A percentile compares a stretch with the other conserved stretches of the same genome.
phyloP scores from a whole-genome alignment of 1,140 invertebrate genomes.

The Anastatus disparis region DNA sequence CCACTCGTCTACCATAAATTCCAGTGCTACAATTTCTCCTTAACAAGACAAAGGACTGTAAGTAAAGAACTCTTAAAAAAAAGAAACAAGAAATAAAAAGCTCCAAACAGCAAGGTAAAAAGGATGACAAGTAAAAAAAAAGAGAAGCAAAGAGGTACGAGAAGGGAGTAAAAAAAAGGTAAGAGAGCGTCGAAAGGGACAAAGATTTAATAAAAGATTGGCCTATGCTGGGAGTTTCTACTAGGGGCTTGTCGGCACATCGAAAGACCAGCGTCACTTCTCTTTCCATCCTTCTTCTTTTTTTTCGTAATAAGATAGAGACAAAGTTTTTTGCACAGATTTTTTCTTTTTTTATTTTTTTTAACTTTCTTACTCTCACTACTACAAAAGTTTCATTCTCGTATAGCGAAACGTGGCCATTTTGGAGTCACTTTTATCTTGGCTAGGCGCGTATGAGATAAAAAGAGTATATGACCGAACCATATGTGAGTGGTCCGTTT shows the following conservation, averaged over 20 bases:
- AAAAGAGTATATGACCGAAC: not conserved
- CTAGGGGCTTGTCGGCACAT: not conserved
- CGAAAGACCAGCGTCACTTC: conserved; percentile 1
- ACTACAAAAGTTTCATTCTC: not conserved
- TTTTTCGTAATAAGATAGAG: conserved; percentile 22
- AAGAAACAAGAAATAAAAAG: not conserved
- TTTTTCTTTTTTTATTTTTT: not conserved
- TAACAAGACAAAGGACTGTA: no score
- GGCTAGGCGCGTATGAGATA: not conserved
- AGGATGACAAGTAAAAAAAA: not conserved
- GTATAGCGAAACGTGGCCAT: not conserved
- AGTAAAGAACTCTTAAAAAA: no score
- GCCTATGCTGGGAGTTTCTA: conserved; percentile 14
- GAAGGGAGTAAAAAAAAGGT: not conserved
- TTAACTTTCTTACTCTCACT: not conserved
- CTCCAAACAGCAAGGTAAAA: not conserved
- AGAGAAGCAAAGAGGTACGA: not conserved
- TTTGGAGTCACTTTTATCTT: conserved; percentile 6
- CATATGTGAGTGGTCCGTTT: not conserved
- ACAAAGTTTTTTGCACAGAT: conserved; percentile 18
- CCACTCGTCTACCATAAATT: no score
- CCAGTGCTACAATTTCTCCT: no score
- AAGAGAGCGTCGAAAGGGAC: conserved; percentile 28
- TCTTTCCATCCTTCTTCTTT: not conserved
- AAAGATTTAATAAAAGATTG: conserved; percentile 58